A percentile compares a stretch with the other conserved stretches of the same genome.
These are phyloP conservation scores for Echinops telfairi DNA, from an alignment of 2,113 vertebrate genomes.

Conservation along the genomic window DNA sequence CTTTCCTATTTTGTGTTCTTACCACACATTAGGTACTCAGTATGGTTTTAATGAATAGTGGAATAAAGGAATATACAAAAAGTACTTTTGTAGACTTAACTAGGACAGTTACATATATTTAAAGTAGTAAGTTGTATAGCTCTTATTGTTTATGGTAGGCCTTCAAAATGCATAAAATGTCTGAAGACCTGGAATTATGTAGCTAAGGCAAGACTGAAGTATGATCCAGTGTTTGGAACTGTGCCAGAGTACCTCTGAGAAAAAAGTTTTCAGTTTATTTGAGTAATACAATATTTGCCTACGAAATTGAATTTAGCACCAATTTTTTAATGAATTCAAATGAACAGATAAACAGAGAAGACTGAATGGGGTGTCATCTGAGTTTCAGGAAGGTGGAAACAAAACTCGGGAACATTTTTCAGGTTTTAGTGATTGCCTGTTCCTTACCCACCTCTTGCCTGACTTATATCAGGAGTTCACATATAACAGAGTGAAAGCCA, in stretches of 20 bases:
- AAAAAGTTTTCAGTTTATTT: not conserved
- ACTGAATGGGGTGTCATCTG: not conserved
- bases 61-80: not conserved
- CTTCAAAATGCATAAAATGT: not conserved
- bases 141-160: not conserved
- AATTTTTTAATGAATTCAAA: slow-evolving; percentile 60
- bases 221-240: not conserved
- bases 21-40: not conserved
- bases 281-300: not conserved
- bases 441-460: not conserved
- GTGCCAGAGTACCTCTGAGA: not conserved
- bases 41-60: not conserved
- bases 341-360: not conserved
- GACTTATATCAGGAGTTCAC: not conserved
- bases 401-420: slow-evolving; percentile 19
- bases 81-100: not conserved
- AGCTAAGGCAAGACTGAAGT: not conserved
- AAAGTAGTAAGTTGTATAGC: not conserved
- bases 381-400: too few relatives aligned
- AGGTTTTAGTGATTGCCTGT: not conserved
- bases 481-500: not conserved
- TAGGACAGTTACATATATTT: not conserved
- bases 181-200: not conserved
- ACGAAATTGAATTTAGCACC: slow-evolving; percentile 17
- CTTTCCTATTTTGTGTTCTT: not conserved